These are phyloP conservation scores for Drosophila limbata DNA, from an alignment of 2,888 invertebrate genomes.

Conservation along the genomic window DNA sequence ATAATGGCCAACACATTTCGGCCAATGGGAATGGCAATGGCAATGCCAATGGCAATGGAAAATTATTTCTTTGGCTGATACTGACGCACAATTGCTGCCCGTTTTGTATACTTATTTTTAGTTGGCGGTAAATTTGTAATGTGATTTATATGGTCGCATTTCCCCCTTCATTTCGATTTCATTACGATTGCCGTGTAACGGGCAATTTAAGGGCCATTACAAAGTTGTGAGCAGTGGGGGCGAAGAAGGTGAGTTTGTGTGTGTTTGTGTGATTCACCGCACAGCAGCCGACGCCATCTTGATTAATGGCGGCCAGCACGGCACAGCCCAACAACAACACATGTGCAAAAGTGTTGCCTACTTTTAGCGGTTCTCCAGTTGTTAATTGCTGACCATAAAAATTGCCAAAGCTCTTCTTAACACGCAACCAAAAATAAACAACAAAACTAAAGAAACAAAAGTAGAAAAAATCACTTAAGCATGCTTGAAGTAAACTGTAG, in stretches of 20 bases:
- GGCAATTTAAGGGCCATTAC: slow-evolving; percentile 56
- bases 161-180: slow-evolving; percentile 65
- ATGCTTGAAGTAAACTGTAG: slow-evolving; percentile 8
- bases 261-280: slow-evolving; percentile 1
- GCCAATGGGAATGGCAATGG: slow-evolving; percentile 7
- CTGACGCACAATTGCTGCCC: slow-evolving; percentile 36
- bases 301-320: slow-evolving; percentile 71
- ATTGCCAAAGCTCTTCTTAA: slow-evolving; percentile 53
- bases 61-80: slow-evolving; percentile 1
- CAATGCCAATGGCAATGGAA: slow-evolving; percentile 23
- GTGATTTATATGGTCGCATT: slow-evolving; percentile 69
- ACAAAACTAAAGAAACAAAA: slow-evolving; percentile 17
- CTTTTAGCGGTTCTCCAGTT: slow-evolving; percentile 56
- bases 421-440: slow-evolving; percentile 57
- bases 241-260: not conserved
- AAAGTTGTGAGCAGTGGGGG: not conserved
- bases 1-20: slow-evolving; percentile 18
- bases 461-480: slow-evolving; percentile 5
- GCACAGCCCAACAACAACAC: slow-evolving; percentile 34
- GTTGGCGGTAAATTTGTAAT: slow-evolving; percentile 30
- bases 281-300: slow-evolving; percentile 54
- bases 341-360: slow-evolving; percentile 67
- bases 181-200: slow-evolving; percentile 70
- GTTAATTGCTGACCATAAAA: slow-evolving; percentile 77
- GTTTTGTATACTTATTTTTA: slow-evolving; percentile 41